These are phyloP conservation scores for Thereuonema tuberculata DNA, from an alignment of 1,140 invertebrate species.

Conservation along the genomic window DNA sequence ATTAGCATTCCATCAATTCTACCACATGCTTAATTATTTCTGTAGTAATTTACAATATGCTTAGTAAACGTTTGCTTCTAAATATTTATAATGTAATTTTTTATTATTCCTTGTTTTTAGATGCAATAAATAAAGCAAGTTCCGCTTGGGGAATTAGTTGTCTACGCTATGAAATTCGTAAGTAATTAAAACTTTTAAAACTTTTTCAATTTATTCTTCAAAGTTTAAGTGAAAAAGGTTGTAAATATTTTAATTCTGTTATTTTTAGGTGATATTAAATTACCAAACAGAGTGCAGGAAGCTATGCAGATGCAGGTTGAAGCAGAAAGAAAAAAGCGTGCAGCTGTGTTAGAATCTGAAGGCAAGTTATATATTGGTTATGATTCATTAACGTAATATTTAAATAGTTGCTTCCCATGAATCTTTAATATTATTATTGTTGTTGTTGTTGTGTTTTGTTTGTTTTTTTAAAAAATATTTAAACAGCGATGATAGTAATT, in stretches of 20 bases:
- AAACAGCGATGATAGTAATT: too few relatives aligned
- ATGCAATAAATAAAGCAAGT: conserved; percentile 94
- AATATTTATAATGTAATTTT: background rate
- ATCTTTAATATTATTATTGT: background rate
- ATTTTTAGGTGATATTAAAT: conserved; percentile 67
- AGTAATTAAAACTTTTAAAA: conserved; percentile 30
- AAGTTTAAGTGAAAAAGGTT: background rate
- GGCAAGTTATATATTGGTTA: too few relatives aligned
- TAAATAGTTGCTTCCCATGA: background rate
- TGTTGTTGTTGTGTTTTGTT: too few relatives aligned
- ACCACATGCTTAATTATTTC: background rate
- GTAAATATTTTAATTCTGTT: conserved; percentile 18
- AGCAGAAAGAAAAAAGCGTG: conserved; percentile 91
- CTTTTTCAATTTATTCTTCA: background rate
- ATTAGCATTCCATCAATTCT: too few relatives aligned
- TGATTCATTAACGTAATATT: background rate
- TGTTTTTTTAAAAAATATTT: too few relatives aligned
- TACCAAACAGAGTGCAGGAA: conserved; percentile 86
- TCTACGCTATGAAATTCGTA: conserved; percentile 94
- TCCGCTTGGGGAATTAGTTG: conserved; percentile 97
- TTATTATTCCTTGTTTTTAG: conserved; percentile 35
- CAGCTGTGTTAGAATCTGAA: conserved; percentile 93
- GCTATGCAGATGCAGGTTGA: conserved; percentile 99
- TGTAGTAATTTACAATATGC: too few relatives aligned
- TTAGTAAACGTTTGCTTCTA: too few relatives aligned